Evolutionary conservation across 2,888 invertebrate species (phyloP), one percentile per base, ranked within the genome.

Genomic region (Hydropsyche betteni): DNA sequence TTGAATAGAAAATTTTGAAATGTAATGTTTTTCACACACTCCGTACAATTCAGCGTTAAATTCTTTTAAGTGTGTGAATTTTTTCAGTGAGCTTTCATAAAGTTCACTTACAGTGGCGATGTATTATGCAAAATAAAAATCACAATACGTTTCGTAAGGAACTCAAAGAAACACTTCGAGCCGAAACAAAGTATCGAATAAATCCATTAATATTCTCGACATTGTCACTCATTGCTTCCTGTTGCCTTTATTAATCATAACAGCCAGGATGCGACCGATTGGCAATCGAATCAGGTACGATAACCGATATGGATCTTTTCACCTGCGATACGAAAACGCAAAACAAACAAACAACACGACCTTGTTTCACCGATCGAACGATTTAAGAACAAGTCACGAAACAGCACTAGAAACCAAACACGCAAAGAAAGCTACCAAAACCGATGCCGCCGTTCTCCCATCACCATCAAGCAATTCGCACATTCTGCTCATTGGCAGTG

Each of bases 401-500:
- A 10, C 16, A 5, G 12, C 16, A 8, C 58, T 24, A 16, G 8
- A 4, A 58, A 16, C 14, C 16, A 16, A 6, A 24, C 24, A 24
- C 14, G 16, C 7, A n/a, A 12, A 53, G 53, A 14, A 58, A 58
- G 24, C 8, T 8, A 24, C 16, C 14, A 24, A 14, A 58, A 8
- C 24, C 16, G 58, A 16, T 2, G 16, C 12, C 64, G 12, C 4
- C 51, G 50, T 24, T 24, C 24, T 24, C 24, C 24, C 24, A 24
- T n/a, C 50, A 69, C 69, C 50, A 69, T 8, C 50, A 50, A 69
- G 50, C 50, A 69, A 69, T 69, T 69, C 69, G 50, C 44, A 16
- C 14, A 68, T 38, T 69, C 44, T 51, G 24, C 10, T 69, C 16
- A 50, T 10, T 4, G 51, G 14, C 10, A 69, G 50, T 69, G 69